phyloP scores from a whole-genome alignment of 1,140 invertebrate genomes.

The Nephotettix cincticeps region DNA sequence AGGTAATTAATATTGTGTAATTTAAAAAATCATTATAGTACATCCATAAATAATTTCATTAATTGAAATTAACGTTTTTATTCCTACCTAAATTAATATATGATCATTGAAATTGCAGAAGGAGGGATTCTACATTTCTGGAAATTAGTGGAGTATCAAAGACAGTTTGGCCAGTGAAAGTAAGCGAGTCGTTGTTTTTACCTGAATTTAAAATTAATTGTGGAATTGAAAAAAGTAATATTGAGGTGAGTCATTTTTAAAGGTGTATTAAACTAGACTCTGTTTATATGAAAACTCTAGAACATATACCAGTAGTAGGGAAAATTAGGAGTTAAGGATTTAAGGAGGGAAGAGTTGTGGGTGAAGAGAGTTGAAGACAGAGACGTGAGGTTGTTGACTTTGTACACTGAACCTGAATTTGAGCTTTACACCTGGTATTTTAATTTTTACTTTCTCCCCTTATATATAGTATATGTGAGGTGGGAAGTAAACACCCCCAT shows the following conservation, averaged over 20 bases:
- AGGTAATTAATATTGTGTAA: no score
- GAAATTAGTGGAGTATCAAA: constrained; percentile 61
- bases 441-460: no score
- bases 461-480: no score
- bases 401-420: no score
- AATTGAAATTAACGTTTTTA: no score
- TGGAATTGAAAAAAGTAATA: constrained; percentile 59
- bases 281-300: background rate
- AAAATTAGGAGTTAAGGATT: background rate
- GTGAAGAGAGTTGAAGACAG: background rate
- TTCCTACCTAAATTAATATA: no score
- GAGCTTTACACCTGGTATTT: no score
- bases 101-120: no score
- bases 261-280: background rate
- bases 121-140: constrained; percentile 60
- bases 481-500: no score
- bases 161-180: constrained; percentile 72
- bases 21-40: no score
- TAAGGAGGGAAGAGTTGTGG: background rate
- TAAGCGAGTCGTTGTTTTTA: constrained; percentile 73
- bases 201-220: constrained; percentile 75
- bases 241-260: constrained; percentile 44
- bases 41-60: no score
- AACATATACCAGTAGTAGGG: background rate
- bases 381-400: background rate